Base-by-base conservation (phyloP, 2,888 invertebrate species). In the Eueremaeus valkanovi region DNA sequence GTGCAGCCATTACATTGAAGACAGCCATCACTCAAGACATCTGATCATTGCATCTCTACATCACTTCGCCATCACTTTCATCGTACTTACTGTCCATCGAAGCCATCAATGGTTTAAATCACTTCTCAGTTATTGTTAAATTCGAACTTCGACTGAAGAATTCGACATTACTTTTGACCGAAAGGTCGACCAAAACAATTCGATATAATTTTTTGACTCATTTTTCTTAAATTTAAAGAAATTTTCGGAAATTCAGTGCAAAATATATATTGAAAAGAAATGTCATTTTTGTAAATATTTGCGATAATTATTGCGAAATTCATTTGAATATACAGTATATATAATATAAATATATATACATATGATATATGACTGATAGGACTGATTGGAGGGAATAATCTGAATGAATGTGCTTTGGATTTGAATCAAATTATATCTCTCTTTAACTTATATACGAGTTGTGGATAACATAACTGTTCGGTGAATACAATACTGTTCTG, bases 361-460 rank as follows among this genome's bases (percentile, higher is more conserved):
- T 68, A 42, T 42, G 2, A 68, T 68, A 40, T 68, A 29, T 61
- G n/a, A n/a, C n/a, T n/a, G n/a, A n/a, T n/a, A n/a, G n/a, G 42
- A 68, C 40, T 68, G 68, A 36, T 36, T 42, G 68, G 68, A 68
- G 68, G 68, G 68, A 40, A 40, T 42, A 68, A 68, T 68, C 68
- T 68, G 40, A 42, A 24, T 21, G n/a, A 55, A 27, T 45, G 45
- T 45, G 45, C 18, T 45, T 45, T 45, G 9, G 27, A 27, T 24
- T 55, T 55, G 24, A 21, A 55, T 55, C 27, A 11, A 55, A 55
- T 68, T 61, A n/a, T 58, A 29, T 11, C 31, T 61, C 5, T 9
- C 21, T 21, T 24, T 40, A 68, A 40, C 11, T 68, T 68, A 55
- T 55, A 68, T 42, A 33, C 33, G 1, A 68, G 21, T 68, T 68